Evolutionary conservation across 2,797 vertebrate genomes (phyloP).

Genomic region (Lacerta viridis): DNA sequence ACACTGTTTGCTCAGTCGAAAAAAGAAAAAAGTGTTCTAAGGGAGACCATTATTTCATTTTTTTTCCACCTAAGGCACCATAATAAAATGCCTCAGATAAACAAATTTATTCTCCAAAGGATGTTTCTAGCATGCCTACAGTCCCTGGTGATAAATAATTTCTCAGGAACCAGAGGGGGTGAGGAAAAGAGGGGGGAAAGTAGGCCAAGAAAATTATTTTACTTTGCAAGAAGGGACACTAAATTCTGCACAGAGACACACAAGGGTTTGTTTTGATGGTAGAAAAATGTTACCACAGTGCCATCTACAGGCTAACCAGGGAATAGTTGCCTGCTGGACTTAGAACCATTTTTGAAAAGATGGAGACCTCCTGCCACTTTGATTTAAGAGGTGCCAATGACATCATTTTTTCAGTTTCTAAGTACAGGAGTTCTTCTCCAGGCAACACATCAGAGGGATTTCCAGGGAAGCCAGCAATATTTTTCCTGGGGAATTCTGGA

Average conservation of each 20-base stretch:
- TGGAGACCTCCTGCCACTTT: not conserved
- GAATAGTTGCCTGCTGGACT: not conserved
- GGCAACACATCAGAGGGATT: not conserved
- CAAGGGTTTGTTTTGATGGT: accelerated
- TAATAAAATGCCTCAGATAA: slow-evolving; percentile 78
- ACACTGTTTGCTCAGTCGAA: slow-evolving; percentile 67
- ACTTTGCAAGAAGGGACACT: slow-evolving; percentile 30
- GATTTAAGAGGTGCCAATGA: not conserved
- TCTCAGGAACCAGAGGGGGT: slow-evolving; percentile 45
- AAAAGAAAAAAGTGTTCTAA: slow-evolving; percentile 49
- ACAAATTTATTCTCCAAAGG: slow-evolving; percentile 76
- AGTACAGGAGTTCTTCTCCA: not conserved
- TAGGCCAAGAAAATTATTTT: slow-evolving; percentile 63
- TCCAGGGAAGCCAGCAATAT: not conserved
- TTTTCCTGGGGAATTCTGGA: not conserved
- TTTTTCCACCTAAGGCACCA: slow-evolving; percentile 69
- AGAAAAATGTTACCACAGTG: slow-evolving; percentile 45
- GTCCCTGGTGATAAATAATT: slow-evolving; percentile 73
- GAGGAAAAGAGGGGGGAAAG: slow-evolving; percentile 40
- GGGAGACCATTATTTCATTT: slow-evolving; percentile 34
- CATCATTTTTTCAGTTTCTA: not conserved
- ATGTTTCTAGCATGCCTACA: slow-evolving; percentile 65
- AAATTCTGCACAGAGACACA: not conserved
- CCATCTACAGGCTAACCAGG: slow-evolving; percentile 49
- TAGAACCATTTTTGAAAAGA: not conserved